Evolutionary conservation across 2,113 vertebrate genomes (phyloP), one percentile per base, ranked within the genome.

Genomic region (Tupaia tana): DNA sequence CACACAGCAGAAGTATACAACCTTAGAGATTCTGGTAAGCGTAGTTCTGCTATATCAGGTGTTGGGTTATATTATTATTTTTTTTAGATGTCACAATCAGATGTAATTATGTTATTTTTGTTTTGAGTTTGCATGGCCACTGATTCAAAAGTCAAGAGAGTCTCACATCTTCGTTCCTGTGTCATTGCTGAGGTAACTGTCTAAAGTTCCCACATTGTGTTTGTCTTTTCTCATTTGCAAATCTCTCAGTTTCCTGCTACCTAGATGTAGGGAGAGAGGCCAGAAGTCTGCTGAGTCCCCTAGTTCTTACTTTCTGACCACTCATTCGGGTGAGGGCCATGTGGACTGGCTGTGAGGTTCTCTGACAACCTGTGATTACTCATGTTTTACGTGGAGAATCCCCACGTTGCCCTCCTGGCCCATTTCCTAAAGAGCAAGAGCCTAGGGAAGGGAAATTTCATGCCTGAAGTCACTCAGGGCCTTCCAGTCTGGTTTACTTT

Each of bases 61-160:
- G 5, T 73, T 63, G 52, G 63, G 6, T n/a, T 13, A 96, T 94
- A 86, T 86, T 70, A 80, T 85, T 59, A 22, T 13, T 95, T 93
- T 89, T 70, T 84, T 85, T 59, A 22, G 25, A 56, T 16, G 7
- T 43, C 25, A 63, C 52, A 31, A 75, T 56, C 52, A 63, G 16
- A 56, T 59, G 73, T 14, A 10, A 24, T n/a, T 31, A 71, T 24
- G 22, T 52, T 73, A 58, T 14, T 61, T 78, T 85, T 81, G 20
- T 25, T 94, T 74, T 86, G 58, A 78, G 58, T 67, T 89, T 64
- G 77, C 61, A 43, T 29, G 43, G 66, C n/a, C 6, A 67, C 14
- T 2, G 7, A 63, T 61, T 3, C 79, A 67, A 86, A 87, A 31
- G 61, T 77, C 54, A 67, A 18, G 25, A 63, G 54, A 89, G 1